phyloP scores from a whole-genome alignment of 2,888 invertebrate genomes.

The Ormyrus labotus region DNA sequence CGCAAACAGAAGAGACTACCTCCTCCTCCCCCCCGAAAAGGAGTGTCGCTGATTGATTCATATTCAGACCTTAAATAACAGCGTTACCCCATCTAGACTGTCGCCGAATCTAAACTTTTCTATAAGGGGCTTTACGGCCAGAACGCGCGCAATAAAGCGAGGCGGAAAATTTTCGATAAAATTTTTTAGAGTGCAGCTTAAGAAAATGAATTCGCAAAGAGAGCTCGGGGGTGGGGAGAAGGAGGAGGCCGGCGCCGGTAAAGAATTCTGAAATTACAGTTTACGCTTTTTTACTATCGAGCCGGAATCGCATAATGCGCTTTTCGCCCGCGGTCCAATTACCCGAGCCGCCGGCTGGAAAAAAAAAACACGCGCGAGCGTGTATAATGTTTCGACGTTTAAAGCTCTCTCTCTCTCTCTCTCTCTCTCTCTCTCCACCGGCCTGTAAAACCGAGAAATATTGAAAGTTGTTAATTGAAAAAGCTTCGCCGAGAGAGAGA shows the following conservation, averaged over 20 bases:
- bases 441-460: not conserved
- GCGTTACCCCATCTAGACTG: too few relatives aligned
- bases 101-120: not conserved
- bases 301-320: not conserved
- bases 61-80: too few relatives aligned
- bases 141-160: not conserved
- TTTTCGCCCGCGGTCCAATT: constrained; percentile 9
- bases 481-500: not conserved
- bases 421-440: too few relatives aligned
- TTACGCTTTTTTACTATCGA: not conserved
- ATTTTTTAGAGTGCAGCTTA: not conserved
- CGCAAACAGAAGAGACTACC: too few relatives aligned
- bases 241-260: not conserved
- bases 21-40: too few relatives aligned
- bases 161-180: not conserved
- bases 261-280: constrained; percentile 12
- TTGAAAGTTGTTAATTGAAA: constrained; percentile 1
- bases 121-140: not conserved
- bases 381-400: constrained; percentile 7
- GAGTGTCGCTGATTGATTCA: too few relatives aligned
- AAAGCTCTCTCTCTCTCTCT: not conserved
- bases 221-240: not conserved
- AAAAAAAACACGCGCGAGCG: not conserved
- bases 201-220: constrained; percentile 14
- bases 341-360: not conserved